These are phyloP conservation scores for Cathartes aura DNA, from an alignment of 2,113 vertebrate genomes.

Conservation along the genomic window DNA sequence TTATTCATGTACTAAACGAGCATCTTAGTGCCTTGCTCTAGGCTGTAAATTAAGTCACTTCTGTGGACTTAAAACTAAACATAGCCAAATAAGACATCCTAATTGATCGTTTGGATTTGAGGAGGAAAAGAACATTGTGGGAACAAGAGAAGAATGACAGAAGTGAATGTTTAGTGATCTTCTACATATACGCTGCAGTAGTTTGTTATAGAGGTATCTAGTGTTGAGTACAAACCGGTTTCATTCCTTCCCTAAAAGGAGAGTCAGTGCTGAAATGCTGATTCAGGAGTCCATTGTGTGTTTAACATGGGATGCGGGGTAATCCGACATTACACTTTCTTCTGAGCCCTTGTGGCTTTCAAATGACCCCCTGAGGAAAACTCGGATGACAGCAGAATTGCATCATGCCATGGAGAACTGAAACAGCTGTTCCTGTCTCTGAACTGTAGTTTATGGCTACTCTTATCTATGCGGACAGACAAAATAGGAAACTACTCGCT, in stretches of 20 bases:
- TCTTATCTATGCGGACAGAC: not conserved
- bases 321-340: not conserved
- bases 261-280: not conserved
- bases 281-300: not conserved
- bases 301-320: not conserved
- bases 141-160: not conserved
- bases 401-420: not conserved
- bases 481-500: not conserved
- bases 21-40: not conserved
- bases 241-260: not conserved
- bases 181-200: rapidly evolving
- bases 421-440: slow-evolving; percentile 9
- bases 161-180: too few relatives aligned
- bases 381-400: not conserved
- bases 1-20: not conserved
- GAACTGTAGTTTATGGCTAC: not conserved
- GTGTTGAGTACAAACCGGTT: not conserved
- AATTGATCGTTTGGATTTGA: not conserved
- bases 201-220: not conserved
- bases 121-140: not conserved
- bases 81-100: not conserved
- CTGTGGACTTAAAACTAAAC: not conserved
- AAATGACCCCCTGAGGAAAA: not conserved
- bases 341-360: not conserved
- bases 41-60: not conserved